Evolutionary conservation across 2,797 vertebrate genomes (phyloP).

Genomic region (Halcyon chelicuti): DNA sequence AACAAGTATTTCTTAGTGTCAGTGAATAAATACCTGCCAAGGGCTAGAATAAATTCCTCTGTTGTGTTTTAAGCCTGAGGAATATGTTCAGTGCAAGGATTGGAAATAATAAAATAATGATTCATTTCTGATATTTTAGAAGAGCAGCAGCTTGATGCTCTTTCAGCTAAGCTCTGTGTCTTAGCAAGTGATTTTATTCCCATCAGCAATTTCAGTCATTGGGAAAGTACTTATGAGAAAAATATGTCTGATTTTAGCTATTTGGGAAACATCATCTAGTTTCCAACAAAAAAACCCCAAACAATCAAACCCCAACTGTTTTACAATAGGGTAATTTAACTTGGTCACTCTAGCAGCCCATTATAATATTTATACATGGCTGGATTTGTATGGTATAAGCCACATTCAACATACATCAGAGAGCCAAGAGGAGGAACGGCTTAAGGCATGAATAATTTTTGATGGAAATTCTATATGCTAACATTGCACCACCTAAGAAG

Average conservation of each 20-base stretch:
- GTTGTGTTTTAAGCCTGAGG: background rate
- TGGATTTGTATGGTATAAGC: background rate
- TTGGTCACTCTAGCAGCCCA: background rate
- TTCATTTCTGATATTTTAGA: constrained; percentile 57
- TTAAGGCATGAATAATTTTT: background rate
- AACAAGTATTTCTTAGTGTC: background rate
- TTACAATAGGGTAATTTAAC: background rate
- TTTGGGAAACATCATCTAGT: background rate
- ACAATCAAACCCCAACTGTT: background rate
- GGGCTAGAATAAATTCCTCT: background rate
- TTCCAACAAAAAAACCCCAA: no score
- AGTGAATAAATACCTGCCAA: background rate
- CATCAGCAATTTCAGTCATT: background rate
- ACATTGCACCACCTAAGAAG: background rate
- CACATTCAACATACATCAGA: background rate
- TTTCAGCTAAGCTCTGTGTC: background rate
- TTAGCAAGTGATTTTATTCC: background rate
- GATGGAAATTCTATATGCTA: background rate
- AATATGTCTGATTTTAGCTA: background rate
- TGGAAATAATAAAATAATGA: constrained; percentile 40
- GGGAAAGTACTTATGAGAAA: background rate
- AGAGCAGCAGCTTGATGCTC: background rate
- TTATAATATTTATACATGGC: background rate
- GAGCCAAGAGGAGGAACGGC: background rate
- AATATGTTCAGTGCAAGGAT: background rate